Percentiles rank a stretch among this genome's conserved stretches.
Conservation (phyloP, 2,888 invertebrate genomes). For the Eupithecia abbreviata region DNA sequence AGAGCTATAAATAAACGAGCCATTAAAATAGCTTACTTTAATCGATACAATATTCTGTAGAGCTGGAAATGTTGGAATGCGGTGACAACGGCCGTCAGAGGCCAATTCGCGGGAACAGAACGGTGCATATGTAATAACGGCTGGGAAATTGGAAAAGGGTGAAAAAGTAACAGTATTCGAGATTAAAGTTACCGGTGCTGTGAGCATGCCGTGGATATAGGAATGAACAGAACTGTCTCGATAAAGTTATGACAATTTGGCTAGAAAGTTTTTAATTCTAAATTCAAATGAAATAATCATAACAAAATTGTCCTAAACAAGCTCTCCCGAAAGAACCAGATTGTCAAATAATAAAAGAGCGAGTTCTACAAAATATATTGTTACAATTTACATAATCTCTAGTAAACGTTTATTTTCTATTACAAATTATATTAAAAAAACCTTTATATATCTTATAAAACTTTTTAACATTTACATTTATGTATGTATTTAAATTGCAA, state of each 20-base stretch:
- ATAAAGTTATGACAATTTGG: background rate
- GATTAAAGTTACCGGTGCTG: conserved; percentile 58
- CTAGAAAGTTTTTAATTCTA: background rate
- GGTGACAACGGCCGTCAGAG: conserved; percentile 41
- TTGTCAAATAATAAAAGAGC: background rate
- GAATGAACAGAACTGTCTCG: conserved; percentile 15
- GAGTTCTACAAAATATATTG: no score
- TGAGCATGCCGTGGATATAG: conserved; percentile 23
- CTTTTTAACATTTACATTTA: background rate
- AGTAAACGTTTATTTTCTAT: no score
- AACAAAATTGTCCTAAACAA: no score
- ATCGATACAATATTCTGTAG: conserved; percentile 32
- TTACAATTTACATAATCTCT: no score
- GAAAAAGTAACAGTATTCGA: conserved; percentile 54
- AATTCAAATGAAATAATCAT: no score
- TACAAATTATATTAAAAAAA: no score
- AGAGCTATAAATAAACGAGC: background rate
- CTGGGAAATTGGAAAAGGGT: conserved; percentile 50
- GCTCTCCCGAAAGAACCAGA: background rate
- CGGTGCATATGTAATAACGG: conserved; percentile 46
- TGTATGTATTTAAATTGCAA: background rate
- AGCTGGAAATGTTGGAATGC: conserved; percentile 19
- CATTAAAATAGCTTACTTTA: conserved; percentile 26
- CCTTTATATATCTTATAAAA: no score
- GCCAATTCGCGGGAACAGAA: conserved; percentile 44